A percentile compares a stretch with the other conserved stretches of the same genome.
Conservation (phyloP, 2,113 vertebrate genomes). For the Brachypodius melanocephalos region DNA sequence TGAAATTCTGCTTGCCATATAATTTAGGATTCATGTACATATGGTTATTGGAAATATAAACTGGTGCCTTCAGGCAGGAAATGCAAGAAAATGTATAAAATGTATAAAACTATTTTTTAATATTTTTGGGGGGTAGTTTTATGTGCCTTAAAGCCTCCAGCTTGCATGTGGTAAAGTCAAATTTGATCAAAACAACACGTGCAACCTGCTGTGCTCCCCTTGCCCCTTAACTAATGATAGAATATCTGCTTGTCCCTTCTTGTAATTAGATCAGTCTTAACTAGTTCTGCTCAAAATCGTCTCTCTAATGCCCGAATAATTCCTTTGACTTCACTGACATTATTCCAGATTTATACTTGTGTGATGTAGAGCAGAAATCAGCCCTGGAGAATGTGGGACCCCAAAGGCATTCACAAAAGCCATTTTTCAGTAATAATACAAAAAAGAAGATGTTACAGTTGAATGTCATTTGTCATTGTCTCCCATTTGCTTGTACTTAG, state of each 20-base stretch:
- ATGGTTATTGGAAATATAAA: not conserved
- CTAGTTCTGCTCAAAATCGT: not conserved
- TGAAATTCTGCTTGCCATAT: not conserved
- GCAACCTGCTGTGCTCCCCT: not conserved
- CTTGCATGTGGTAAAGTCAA: not conserved
- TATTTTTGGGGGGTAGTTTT: not conserved
- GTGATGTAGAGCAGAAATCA: constrained; percentile 18
- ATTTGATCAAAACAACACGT: not conserved
- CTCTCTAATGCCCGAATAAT: not conserved
- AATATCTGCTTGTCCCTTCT: not conserved
- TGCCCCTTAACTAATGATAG: not conserved
- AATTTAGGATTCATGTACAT: not conserved
- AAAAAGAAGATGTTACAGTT: not conserved
- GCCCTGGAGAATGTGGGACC: not conserved
- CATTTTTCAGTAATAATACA: not conserved
- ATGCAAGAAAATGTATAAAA: not conserved
- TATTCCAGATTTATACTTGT: not conserved
- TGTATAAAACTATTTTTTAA: not conserved
- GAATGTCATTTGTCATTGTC: not conserved
- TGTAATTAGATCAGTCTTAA: not conserved
- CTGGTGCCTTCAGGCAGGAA: not conserved
- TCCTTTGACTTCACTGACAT: not conserved
- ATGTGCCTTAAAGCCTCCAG: not conserved
- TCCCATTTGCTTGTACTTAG: not conserved
- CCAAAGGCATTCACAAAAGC: not conserved